Evolutionary conservation across 2,797 vertebrate species (phyloP).

Genomic region (Florisuga fusca): DNA sequence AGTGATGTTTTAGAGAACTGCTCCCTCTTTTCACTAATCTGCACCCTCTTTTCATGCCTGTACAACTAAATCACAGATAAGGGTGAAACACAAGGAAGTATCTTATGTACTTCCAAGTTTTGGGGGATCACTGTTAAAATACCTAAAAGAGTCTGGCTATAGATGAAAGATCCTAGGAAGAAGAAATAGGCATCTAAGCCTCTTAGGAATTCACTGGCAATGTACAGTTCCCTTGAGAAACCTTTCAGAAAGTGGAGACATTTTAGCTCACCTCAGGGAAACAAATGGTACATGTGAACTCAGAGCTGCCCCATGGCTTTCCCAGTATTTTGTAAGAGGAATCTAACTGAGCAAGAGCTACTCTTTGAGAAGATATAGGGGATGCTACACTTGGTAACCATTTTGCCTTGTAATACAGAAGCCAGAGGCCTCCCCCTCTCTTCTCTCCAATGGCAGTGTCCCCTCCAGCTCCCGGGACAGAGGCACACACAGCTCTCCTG

Average conservation of each 20-base stretch:
- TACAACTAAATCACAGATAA: neutral
- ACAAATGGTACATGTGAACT: accelerated
- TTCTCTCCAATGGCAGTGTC: neutral
- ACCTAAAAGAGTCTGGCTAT: neutral
- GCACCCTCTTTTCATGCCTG: neutral
- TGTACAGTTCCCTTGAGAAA: neutral
- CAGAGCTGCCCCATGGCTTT: neutral
- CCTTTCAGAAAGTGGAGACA: neutral
- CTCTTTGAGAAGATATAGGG: neutral
- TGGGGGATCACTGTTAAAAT: neutral
- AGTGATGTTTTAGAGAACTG: neutral
- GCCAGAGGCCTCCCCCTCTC: accelerated
- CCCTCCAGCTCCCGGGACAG: neutral
- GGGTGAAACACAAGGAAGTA: neutral
- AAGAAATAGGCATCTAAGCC: neutral
- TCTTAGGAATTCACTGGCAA: neutral
- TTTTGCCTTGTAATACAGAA: neutral
- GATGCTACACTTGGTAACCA: accelerated
- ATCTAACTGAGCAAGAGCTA: neutral
- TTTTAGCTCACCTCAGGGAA: neutral
- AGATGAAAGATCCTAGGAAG: neutral
- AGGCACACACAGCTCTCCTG: neutral
- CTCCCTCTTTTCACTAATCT: neutral
- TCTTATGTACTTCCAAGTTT: neutral
- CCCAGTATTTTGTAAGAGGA: neutral